phyloP scores from a whole-genome alignment of 1,140 invertebrate species.

The Globodera rostochiensis region DNA sequence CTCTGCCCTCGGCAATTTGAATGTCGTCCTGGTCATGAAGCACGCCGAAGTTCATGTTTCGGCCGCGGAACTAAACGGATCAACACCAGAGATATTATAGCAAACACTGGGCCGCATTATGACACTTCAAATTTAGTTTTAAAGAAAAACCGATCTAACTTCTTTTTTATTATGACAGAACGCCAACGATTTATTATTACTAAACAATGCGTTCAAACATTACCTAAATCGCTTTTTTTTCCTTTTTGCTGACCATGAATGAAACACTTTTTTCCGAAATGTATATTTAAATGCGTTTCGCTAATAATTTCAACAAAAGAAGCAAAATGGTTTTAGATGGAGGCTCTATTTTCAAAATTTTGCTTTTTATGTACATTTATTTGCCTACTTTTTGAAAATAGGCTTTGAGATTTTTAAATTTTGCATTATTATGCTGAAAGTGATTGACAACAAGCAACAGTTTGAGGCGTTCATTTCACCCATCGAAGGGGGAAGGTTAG shows the following conservation, averaged over 20 bases:
- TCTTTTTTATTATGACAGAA: too few relatives aligned
- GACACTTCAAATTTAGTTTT: too few relatives aligned
- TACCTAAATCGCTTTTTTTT: too few relatives aligned
- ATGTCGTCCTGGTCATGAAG: constrained; percentile 29
- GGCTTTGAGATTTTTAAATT: too few relatives aligned
- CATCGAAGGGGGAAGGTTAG: background rate
- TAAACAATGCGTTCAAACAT: too few relatives aligned
- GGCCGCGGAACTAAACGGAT: constrained; percentile 6
- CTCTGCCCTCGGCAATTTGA: constrained; percentile 24
- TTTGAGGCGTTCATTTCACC: background rate
- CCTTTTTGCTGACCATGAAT: too few relatives aligned
- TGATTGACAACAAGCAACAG: background rate
- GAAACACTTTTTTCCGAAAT: too few relatives aligned
- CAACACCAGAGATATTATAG: background rate
- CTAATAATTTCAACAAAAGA: too few relatives aligned
- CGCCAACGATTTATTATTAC: too few relatives aligned
- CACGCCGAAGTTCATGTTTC: constrained; percentile 27
- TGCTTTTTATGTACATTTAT: constrained; percentile 3
- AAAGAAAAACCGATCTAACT: too few relatives aligned
- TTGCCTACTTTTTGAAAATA: background rate
- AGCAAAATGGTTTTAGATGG: background rate
- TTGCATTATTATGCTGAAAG: background rate
- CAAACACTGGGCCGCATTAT: too few relatives aligned
- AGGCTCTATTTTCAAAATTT: background rate
- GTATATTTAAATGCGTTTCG: too few relatives aligned